Base-by-base conservation (phyloP, 2,888 invertebrate genomes). In the Ischnus inquisitorius region DNA sequence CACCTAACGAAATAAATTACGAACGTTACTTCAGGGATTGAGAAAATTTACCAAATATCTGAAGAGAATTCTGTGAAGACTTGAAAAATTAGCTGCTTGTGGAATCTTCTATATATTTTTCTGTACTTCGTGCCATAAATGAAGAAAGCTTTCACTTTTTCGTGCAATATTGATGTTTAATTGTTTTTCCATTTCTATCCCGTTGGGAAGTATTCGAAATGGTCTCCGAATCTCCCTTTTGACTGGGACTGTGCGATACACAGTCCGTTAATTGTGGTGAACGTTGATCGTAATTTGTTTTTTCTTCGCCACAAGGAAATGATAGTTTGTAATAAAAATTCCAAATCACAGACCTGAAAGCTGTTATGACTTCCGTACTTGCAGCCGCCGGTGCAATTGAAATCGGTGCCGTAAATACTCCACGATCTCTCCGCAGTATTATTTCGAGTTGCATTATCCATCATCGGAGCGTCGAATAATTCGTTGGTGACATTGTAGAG, bases 321-420 rank as follows among this genome's bases (percentile, higher is more conserved):
- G 28, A 60, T 60, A 60, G 25, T 60, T 72, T 25, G 43, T 43
- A 28, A 60, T 43, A 16, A 72, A 22, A 10, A 60, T 71, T 10
- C 16, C 25, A 43, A 60, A n/a, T 60, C 16, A 76, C 87, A 85
- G 89, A 97, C 97, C 94, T 97, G 97, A 90, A 97, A 97, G 91
- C 96, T 97, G 89, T 97, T 96, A 87, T 97, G 96, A 74, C 97
- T 94, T 2, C 98, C 98, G 91, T 96, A 97, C 1, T 90, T 81
- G 90, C 97, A 97, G 22, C 90, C 84, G 92, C 62, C 93, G 0
- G 89, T 92, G 87, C 96, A 96, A 86, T 95, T 94, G 6, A 95
- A 92, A 90, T 96, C 94, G 0, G 95, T 95, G 80, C 95, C 95
- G 88, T 95, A 92, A 41, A 80, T 68, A 10, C 86, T 90, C 90